Evolutionary conservation across 2,888 invertebrate species (phyloP), one percentile per base, ranked within the genome.

Genomic region (Phlogophora meticulosa): DNA sequence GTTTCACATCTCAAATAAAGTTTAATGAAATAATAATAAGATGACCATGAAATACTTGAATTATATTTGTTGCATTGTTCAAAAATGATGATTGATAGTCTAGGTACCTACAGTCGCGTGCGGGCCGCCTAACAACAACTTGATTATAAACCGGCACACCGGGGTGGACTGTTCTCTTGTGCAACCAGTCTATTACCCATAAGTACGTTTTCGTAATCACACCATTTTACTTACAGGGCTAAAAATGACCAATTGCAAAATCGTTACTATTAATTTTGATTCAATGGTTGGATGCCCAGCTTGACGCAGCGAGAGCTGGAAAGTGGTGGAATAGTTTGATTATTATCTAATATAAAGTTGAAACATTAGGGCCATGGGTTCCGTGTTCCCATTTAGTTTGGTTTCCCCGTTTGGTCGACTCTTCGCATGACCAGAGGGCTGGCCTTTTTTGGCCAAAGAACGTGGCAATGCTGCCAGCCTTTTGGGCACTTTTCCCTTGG

Each of bases 61-160:
- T 70, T 13, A 0, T 24, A 32, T 63, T 42, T n/a, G 22, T 72
- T 38, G 11, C 40, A 59, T 36, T 36, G 57, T 48, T 45, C 43
- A 45, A 62, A 56, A 62, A 46, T 55, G 9, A 66, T 72, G 64
- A 72, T 72, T 72, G 76, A 78, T 74, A 52, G 42, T 20, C 9
- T 40, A 7, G 28, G 28, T 28, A 28, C n/a, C n/a, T n/a, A n/a
- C 42, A 28, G 56, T 76, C 62, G 78, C 80, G 80, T 78, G 78
- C n/a, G 5, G 13, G 7, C 34, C 0, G 5, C 42, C 24, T 11
- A 15, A 65, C 48, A 80, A 80, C 79, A 79, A 76, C 46, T 51
- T 65, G 32, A 11, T 24, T 10, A 80, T 68, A 62, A 74, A 71
- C 75, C 43, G 7, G 56, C 32, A 24, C 63, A 49, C 56, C 68